Conservation (phyloP, 2,113 vertebrate species). For the Platysteira castanea region DNA sequence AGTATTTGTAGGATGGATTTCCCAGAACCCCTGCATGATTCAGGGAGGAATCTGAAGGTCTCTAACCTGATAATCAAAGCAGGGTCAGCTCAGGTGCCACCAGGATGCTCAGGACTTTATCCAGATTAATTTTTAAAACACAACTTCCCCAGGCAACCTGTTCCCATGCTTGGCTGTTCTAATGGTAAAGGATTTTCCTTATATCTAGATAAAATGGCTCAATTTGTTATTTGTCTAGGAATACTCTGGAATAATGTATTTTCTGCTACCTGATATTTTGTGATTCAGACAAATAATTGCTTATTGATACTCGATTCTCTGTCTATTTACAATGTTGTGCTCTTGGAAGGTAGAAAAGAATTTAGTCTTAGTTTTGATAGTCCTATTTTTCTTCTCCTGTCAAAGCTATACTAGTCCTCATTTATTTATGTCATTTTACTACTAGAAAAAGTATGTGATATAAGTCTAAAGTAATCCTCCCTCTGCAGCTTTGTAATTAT, state of each 20-base stretch:
- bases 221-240: neutral
- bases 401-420: neutral
- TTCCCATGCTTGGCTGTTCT: neutral
- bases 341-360: neutral
- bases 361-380: neutral
- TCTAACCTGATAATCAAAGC: neutral
- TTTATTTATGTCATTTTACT: neutral
- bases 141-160: accelerated
- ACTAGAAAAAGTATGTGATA: neutral
- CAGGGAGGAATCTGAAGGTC: neutral
- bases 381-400: neutral
- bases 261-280: neutral
- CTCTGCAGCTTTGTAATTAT: neutral
- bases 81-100: neutral
- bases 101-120: neutral
- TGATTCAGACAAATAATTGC: neutral
- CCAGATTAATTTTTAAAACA: neutral
- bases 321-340: neutral
- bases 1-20: neutral
- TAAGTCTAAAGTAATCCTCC: neutral
- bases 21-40: neutral
- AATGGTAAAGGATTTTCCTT: neutral
- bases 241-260: neutral
- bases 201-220: neutral
- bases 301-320: neutral